A percentile compares a stretch with the other conserved stretches of the same genome.
Evolutionary conservation across 2,888 invertebrate genomes (phyloP).

Genomic region (Parnassius mnemosyne): DNA sequence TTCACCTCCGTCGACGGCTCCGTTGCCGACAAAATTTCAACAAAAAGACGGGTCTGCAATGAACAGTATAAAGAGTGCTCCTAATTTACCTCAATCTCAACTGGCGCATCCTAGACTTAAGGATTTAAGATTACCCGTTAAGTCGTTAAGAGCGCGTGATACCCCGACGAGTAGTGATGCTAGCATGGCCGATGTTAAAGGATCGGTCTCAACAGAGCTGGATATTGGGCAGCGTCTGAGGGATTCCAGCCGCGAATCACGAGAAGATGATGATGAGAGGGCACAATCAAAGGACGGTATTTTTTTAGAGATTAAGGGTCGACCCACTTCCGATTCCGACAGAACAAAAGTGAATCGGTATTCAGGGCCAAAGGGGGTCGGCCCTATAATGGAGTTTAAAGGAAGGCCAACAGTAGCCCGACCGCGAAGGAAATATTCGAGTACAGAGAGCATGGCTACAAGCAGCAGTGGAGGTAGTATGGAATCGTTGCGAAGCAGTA

Average conservation of each 20-base stretch:
- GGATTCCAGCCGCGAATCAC: conserved; percentile 77
- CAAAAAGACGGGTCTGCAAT: conserved; percentile 85
- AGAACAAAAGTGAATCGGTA: conserved; percentile 80
- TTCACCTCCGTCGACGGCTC: conserved; percentile 92
- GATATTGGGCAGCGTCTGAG: conserved; percentile 75
- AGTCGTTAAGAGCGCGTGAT: conserved; percentile 83
- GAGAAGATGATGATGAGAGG: conserved; percentile 85
- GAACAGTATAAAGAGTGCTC: conserved; percentile 91
- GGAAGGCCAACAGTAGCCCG: conserved; percentile 77
- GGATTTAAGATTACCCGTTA: conserved; percentile 87
- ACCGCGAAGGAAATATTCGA: conserved; percentile 84
- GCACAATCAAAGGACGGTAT: conserved; percentile 85
- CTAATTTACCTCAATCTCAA: conserved; percentile 85
- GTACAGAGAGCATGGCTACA: conserved; percentile 93
- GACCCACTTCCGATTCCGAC: conserved; percentile 82
- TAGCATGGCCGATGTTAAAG: conserved; percentile 83
- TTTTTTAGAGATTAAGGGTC: conserved; percentile 87
- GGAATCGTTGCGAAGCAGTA: conserved; percentile 92
- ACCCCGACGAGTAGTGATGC: conserved; percentile 82
- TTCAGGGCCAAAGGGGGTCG: conserved; percentile 78
- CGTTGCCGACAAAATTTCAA: conserved; percentile 89
- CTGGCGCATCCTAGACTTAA: conserved; percentile 85
- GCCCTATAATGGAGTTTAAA: conserved; percentile 83
- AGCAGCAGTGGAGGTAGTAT: conserved; percentile 93
- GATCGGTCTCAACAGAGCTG: conserved; percentile 66